Conservation (phyloP, 2,797 vertebrate species). For the Protosalanx chinensis region DNA sequence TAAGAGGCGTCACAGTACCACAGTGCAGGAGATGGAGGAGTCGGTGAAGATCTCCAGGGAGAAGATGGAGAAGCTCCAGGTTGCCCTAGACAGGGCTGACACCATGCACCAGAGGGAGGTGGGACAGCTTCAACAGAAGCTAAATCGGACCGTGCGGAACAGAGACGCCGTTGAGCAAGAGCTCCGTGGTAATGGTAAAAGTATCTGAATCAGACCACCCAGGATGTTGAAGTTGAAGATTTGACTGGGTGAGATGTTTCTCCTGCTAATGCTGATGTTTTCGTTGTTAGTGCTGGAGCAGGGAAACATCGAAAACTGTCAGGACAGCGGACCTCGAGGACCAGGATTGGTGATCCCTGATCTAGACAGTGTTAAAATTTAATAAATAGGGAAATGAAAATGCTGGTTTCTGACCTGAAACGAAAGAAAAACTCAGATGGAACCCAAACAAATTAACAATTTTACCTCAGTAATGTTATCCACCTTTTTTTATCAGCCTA, state of each 20-base stretch:
- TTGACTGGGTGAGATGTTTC: neutral
- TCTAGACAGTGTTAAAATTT: too few species aligned
- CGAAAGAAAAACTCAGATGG: too few species aligned
- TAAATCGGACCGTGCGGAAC: slow-evolving; percentile 9
- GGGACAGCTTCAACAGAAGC: slow-evolving; percentile 11
- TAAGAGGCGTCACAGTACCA: neutral
- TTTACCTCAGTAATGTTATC: too few species aligned
- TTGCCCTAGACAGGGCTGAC: slow-evolving; percentile 5
- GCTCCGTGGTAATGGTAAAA: slow-evolving; percentile 13
- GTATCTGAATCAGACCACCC: neutral
- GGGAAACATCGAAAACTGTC: too few species aligned
- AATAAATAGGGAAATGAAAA: too few species aligned
- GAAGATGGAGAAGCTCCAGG: slow-evolving; percentile 15
- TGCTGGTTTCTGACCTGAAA: too few species aligned
- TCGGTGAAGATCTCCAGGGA: slow-evolving; percentile 12
- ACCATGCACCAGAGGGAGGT: slow-evolving; percentile 11
- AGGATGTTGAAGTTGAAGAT: neutral
- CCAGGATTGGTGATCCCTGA: too few species aligned
- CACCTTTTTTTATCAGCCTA: too few species aligned
- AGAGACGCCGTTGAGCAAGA: slow-evolving; percentile 11
- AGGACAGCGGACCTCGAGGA: too few species aligned
- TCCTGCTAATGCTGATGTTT: neutral
- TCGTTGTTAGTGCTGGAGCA: slow-evolving; percentile 17
- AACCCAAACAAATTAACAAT: too few species aligned
- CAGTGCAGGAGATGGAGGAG: slow-evolving; percentile 7